phyloP scores from a whole-genome alignment of 2,797 vertebrate species.

The Tokudaia tokunoshimensis region DNA sequence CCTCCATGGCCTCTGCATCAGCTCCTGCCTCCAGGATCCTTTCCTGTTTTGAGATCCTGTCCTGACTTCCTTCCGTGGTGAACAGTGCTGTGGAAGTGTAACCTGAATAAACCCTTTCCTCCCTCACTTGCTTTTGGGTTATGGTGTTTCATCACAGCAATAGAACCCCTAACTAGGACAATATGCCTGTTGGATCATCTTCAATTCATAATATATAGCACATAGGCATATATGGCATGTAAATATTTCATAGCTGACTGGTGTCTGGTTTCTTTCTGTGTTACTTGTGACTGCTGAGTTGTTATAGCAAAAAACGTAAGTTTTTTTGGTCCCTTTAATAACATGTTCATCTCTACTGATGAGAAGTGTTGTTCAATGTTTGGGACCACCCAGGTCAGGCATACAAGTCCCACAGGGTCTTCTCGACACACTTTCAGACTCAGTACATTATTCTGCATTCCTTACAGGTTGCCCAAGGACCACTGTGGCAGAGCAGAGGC shows the following conservation, averaged over 20 bases:
- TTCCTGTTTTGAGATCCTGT: neutral
- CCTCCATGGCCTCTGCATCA: too few species aligned
- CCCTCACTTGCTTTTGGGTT: too few species aligned
- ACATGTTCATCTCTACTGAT: neutral
- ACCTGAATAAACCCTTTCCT: neutral
- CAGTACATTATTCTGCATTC: neutral
- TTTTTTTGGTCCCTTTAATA: neutral
- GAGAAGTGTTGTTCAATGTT: slow-evolving; percentile 37
- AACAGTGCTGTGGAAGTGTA: neutral
- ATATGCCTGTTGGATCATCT: neutral
- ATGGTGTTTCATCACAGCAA: neutral
- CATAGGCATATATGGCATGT: neutral
- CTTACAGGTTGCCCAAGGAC: neutral
- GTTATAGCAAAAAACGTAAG: neutral
- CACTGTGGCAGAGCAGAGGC: neutral
- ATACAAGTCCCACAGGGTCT: neutral
- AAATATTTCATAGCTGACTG: neutral
- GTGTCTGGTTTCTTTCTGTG: neutral
- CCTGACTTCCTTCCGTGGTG: neutral
- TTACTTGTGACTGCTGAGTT: neutral
- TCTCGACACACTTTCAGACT: neutral
- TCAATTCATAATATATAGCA: neutral
- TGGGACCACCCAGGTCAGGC: neutral
- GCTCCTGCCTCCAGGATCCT: neutral
- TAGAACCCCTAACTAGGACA: too few species aligned